Base-by-base conservation (phyloP, 2,888 invertebrate genomes). In the Nesidiocoris tenuis region DNA sequence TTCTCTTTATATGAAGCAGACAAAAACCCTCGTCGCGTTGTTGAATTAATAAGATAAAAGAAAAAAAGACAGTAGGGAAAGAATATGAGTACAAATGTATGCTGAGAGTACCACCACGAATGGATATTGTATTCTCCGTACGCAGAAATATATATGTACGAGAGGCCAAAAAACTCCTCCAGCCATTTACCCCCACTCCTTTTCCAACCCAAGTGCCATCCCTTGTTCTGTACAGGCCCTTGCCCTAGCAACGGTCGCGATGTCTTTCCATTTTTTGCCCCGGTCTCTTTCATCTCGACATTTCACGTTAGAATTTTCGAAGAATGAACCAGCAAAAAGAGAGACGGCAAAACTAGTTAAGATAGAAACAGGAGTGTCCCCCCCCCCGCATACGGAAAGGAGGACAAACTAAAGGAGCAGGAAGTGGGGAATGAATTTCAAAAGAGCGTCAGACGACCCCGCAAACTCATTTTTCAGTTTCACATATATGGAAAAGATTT, bases 231-330 rank as follows among this genome's bases (percentile, higher is more conserved):
- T 12, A 39, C 39, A 3, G 12, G 12, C 39, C 39, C 39, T 39
- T 39, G 39, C 39, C 12, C 39, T 39, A 39, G 5, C 39, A 39
- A 39, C 39, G 39, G 39, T 39, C 39, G 39, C 12, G 39, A 39
- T 39, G 39, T 39, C 39, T 39, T 39, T 39, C 39, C 39, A 39
- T 39, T 39, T 39, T 39, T 39, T 39, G 39, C 39, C 39, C 5
- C 12, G 39, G 39, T 12, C 39, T 39, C 63, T 63, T 63, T 63
- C 63, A 63, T 63, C 63, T 63, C 21, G 63, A 63, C 63, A 63
- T 63, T 63, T 63, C 63, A 63, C 63, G 21, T 63, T 63, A 63
- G 63, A 63, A 63, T 63, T 63, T 63, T 19, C 59, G 21, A 12
- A 19, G 22, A 19, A 63, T 63, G 21, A 63, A 63, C 12, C 21